These are phyloP conservation scores for Bicyclus anynana DNA, from an alignment of 1,140 invertebrate genomes.

Conservation along the genomic window DNA sequence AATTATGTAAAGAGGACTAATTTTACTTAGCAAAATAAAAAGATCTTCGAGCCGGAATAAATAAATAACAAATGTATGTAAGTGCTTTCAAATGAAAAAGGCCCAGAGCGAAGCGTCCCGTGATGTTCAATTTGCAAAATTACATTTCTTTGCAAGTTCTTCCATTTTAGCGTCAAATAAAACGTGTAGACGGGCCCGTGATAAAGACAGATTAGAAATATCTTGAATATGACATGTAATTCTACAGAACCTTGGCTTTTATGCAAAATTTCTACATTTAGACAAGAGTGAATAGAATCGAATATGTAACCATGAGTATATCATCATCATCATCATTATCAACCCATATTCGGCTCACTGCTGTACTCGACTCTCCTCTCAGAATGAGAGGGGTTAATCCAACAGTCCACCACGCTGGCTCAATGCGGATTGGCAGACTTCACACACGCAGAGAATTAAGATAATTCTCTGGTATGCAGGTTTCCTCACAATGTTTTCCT, in stretches of 20 bases:
- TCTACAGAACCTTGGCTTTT: not conserved
- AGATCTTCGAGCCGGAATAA: not conserved
- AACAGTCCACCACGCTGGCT: too few species aligned
- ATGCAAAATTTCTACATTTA: not conserved
- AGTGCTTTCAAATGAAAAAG: conserved; percentile 8
- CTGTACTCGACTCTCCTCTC: too few species aligned
- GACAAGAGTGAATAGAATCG: not conserved
- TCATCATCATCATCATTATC: too few species aligned
- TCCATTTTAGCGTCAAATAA: conserved; percentile 6
- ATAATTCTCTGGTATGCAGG: too few species aligned
- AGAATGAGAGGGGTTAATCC: too few species aligned
- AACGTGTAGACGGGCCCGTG: conserved; percentile 6
- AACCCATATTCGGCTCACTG: too few species aligned
- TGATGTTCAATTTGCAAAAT: conserved; percentile 9
- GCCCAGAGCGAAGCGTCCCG: conserved; percentile 1
- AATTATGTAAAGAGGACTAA: not conserved
- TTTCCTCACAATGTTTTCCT: too few species aligned
- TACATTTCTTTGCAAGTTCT: conserved; percentile 8
- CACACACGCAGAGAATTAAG: too few species aligned
- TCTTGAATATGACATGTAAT: conserved; percentile 9
- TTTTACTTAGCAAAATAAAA: conserved; percentile 4
- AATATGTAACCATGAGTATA: not conserved
- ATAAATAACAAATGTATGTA: conserved; percentile 10
- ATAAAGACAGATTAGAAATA: conserved; percentile 9
- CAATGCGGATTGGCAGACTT: too few species aligned